phyloP scores from a whole-genome alignment of 2,113 vertebrate species.

The Melanocharis versteri region DNA sequence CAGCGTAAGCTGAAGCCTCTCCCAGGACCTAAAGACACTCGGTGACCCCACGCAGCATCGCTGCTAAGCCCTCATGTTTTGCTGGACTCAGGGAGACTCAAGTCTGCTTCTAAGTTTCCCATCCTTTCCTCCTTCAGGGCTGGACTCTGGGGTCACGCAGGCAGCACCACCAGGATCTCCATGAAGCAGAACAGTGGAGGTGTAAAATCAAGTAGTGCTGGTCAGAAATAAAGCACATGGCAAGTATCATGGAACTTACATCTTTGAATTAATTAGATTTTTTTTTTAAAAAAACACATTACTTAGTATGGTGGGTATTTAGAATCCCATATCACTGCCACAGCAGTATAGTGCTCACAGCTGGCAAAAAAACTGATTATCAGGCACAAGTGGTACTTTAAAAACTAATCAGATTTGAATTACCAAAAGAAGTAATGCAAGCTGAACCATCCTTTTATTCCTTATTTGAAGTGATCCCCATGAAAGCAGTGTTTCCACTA shows the following conservation, averaged over 20 bases:
- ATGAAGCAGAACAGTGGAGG: neutral
- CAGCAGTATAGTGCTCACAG: neutral
- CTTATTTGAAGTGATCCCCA: neutral
- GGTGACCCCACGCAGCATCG: neutral
- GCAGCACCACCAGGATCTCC: neutral
- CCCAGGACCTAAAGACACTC: constrained; percentile 26
- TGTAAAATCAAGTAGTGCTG: neutral
- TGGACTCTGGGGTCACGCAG: neutral
- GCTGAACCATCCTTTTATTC: neutral
- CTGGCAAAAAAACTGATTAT: neutral
- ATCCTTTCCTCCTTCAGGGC: neutral
- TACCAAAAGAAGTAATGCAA: neutral
- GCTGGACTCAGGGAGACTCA: neutral
- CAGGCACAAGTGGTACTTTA: neutral
- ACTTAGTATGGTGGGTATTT: neutral
- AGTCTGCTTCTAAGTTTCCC: neutral
- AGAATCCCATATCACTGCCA: neutral
- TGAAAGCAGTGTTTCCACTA: constrained; percentile 8
- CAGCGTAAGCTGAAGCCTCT: neutral
- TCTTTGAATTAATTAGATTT: neutral
- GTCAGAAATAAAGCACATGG: neutral
- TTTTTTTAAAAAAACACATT: neutral
- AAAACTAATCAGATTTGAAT: neutral
- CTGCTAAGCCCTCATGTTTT: constrained; percentile 35
- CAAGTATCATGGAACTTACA: neutral